Base-by-base conservation (phyloP, 2,797 vertebrate species). In the Mastacembelus armatus region DNA sequence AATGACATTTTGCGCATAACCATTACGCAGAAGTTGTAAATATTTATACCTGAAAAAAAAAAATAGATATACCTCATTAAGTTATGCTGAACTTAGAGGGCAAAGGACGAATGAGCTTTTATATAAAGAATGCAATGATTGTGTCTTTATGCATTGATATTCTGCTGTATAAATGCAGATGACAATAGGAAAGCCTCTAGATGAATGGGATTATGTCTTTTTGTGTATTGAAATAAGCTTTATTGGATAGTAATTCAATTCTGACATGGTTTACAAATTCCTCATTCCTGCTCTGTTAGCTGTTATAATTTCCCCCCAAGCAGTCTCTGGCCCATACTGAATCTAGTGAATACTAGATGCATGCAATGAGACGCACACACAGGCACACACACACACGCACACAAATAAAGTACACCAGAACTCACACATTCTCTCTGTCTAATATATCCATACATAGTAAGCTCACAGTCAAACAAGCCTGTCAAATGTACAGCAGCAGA, bases 161-260 rank as follows among this genome's bases (percentile, higher is more conserved):
- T 78, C 71, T 47, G 35, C 59, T 78, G 59, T 61, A 69, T 75
- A 63, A 84, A 79, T 16, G 32, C 29, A 71, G 64, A 79, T 67
- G 69, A 81, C 81, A 89, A 87, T 29, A 29, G 78, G 60, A 85
- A 75, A 71, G 71, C 59, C 59, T 57, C 69, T 72, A 84, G 81
- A 93, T 88, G 67, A 91, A 91, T 86, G 77, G 72, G 57, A 88
- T 86, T 78, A 85, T 81, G 74, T 77, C 47, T 78, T 85, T 87
- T 79, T 89, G 73, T 88, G 83, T 81, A 77, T 66, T 85, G 76
- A 85, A 90, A 90, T 85, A 74, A 84, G 74, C 83, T 86, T 90
- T 89, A 90, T 91, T 90, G 80, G 77, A 85, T 73, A 82, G 74
- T 91, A 89, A 91, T 92, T 90, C 71, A 85, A 85, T 89, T 89